phyloP scores from a whole-genome alignment of 2,797 vertebrate genomes.

The Eremophila alpestris region DNA sequence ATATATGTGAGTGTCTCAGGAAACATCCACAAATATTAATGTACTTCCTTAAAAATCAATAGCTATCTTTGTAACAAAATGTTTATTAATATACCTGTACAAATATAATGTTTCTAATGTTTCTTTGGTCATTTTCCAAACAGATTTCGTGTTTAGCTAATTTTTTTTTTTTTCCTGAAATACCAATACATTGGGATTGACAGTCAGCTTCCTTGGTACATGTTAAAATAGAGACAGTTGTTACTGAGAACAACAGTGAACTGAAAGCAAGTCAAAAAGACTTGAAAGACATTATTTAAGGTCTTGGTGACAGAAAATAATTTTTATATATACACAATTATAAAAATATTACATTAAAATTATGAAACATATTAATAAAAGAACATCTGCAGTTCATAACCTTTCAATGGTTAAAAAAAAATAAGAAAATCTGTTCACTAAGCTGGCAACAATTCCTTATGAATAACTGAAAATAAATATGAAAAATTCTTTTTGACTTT shows the following conservation, averaged over 20 bases:
- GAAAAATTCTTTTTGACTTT: not conserved
- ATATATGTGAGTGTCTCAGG: not conserved
- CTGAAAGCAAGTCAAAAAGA: constrained; percentile 31
- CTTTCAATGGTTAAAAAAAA: not conserved
- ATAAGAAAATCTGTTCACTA: not conserved
- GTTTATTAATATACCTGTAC: not conserved
- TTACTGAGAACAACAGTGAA: constrained; percentile 6
- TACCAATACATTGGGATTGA: not conserved
- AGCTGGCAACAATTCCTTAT: not conserved
- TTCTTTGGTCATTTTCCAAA: not conserved
- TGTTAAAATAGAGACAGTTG: constrained; percentile 46
- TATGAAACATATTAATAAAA: not conserved
- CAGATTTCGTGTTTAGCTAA: not conserved
- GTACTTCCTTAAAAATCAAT: not conserved
- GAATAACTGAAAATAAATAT: not conserved
- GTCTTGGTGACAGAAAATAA: not conserved
- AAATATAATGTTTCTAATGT: not conserved
- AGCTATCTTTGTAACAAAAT: not conserved
- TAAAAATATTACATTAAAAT: constrained; percentile 1
- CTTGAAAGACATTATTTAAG: constrained; percentile 40
- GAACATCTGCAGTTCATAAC: not conserved
- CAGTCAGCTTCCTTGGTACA: not conserved
- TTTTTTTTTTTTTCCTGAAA: not conserved
- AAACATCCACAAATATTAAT: not conserved
- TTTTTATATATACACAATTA: constrained; percentile 8